phyloP scores from a whole-genome alignment of 2,888 invertebrate species.

The Griposia aprilina region DNA sequence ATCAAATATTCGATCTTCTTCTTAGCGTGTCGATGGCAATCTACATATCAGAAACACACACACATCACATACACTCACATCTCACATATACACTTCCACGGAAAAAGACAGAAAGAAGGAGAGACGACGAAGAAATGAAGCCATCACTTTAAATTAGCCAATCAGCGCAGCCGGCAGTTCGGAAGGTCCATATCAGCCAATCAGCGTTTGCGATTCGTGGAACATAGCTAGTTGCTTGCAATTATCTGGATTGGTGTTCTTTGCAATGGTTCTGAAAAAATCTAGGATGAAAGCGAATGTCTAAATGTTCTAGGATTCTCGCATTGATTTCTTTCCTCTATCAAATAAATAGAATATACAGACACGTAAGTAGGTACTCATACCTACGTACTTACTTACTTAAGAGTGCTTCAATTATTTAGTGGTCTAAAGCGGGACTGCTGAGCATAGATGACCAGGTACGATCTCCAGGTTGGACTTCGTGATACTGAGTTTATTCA shows the following conservation, averaged over 20 bases:
- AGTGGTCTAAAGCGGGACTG: no score
- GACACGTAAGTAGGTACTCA: not conserved
- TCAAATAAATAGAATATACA: no score
- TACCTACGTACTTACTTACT: no score
- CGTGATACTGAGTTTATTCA: not conserved
- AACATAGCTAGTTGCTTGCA: slow-evolving; percentile 23
- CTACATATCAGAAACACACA: no score
- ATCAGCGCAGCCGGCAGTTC: slow-evolving; percentile 20
- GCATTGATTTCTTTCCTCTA: slow-evolving; percentile 11
- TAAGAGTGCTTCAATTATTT: no score
- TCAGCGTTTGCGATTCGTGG: slow-evolving; percentile 25
- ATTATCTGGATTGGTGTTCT: slow-evolving; percentile 29
- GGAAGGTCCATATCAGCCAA: slow-evolving; percentile 26
- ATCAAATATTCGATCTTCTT: no score
- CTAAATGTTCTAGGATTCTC: slow-evolving; percentile 2
- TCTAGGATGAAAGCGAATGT: slow-evolving; percentile 1
- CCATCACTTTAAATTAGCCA: slow-evolving; percentile 26
- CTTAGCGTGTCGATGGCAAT: no score
- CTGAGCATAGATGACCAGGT: not conserved
- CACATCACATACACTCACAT: no score
- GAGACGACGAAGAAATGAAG: not conserved
- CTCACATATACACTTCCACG: no score
- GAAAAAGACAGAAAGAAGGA: not conserved
- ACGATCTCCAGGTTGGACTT: not conserved
- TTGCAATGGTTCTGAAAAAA: slow-evolving; percentile 21